Evolutionary conservation across 2,113 vertebrate species (phyloP).

Genomic region (Meleagris gallopavo): DNA sequence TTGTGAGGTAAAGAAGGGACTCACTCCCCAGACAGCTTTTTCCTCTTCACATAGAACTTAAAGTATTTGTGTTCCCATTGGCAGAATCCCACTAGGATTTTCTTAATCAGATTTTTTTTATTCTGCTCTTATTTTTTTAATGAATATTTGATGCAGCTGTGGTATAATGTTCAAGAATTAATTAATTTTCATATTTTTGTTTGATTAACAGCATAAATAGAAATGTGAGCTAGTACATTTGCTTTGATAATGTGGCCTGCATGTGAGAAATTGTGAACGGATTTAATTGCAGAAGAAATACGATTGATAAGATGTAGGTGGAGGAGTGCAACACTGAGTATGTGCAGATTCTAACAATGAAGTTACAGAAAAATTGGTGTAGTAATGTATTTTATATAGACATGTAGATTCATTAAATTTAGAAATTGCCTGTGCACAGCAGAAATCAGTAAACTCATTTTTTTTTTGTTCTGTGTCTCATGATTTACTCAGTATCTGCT

Average conservation of each 20-base stretch:
- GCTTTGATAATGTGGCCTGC: neutral
- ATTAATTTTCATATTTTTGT: neutral
- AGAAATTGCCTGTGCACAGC: neutral
- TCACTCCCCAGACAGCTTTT: neutral
- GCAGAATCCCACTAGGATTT: neutral
- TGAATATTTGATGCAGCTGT: neutral
- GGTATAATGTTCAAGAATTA: neutral
- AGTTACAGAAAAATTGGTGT: neutral
- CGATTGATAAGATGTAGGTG: neutral
- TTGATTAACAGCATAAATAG: neutral
- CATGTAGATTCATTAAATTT: neutral
- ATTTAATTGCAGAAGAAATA: slow-evolving; percentile 3
- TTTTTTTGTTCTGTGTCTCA: neutral
- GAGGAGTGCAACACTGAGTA: neutral
- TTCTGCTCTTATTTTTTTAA: neutral
- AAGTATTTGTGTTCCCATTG: neutral
- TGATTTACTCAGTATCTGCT: neutral
- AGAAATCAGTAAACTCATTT: neutral
- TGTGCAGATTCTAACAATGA: neutral
- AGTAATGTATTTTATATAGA: neutral
- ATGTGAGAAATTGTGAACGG: neutral
- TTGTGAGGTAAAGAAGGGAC: neutral
- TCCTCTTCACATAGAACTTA: neutral
- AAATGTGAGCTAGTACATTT: neutral
- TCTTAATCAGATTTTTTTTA: neutral